A percentile compares a stretch with the other conserved stretches of the same genome.
phyloP scores from a whole-genome alignment of 1,140 invertebrate species.

The Fopius arisanus region DNA sequence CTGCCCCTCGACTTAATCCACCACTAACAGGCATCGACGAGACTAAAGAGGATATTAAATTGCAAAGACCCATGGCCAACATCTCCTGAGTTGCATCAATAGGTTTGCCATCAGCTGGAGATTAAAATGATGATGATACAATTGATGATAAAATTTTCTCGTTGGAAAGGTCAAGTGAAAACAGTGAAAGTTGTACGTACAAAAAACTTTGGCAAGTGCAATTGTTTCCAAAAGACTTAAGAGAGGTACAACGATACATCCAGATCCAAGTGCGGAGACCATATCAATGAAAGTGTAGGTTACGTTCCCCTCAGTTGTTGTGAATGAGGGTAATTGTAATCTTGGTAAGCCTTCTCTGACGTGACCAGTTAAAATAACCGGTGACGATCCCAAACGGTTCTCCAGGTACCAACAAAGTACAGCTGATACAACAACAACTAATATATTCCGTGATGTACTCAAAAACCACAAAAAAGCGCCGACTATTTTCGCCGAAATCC shows the following conservation, averaged over 20 bases:
- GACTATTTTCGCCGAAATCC: constrained; percentile 56
- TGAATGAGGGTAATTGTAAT: constrained; percentile 72
- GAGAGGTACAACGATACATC: constrained; percentile 80
- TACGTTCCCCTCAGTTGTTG: constrained; percentile 69
- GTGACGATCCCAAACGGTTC: constrained; percentile 65
- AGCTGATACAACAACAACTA: constrained; percentile 77
- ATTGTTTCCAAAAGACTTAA: constrained; percentile 83
- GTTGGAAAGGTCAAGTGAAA: not conserved
- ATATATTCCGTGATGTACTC: constrained; percentile 79
- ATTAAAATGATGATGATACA: constrained; percentile 1
- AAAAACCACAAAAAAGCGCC: constrained; percentile 74
- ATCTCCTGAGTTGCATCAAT: constrained; percentile 84
- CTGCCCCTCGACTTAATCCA: constrained; percentile 82
- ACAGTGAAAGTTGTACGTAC: constrained; percentile 59
- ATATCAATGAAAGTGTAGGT: constrained; percentile 75
- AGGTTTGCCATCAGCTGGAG: constrained; percentile 70
- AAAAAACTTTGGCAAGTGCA: constrained; percentile 83
- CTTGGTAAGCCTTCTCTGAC: constrained; percentile 76
- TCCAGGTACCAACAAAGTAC: constrained; percentile 73
- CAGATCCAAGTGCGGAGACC: constrained; percentile 73
- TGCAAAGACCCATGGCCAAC: constrained; percentile 80
- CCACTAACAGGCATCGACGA: constrained; percentile 87
- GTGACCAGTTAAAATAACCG: constrained; percentile 75
- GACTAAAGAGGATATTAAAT: constrained; percentile 85
- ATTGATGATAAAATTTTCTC: not conserved